Percentiles rank a stretch among this genome's conserved stretches.
These are phyloP conservation scores for Ascaphus truei DNA, from an alignment of 2,113 vertebrate species.

Conservation along the genomic window DNA sequence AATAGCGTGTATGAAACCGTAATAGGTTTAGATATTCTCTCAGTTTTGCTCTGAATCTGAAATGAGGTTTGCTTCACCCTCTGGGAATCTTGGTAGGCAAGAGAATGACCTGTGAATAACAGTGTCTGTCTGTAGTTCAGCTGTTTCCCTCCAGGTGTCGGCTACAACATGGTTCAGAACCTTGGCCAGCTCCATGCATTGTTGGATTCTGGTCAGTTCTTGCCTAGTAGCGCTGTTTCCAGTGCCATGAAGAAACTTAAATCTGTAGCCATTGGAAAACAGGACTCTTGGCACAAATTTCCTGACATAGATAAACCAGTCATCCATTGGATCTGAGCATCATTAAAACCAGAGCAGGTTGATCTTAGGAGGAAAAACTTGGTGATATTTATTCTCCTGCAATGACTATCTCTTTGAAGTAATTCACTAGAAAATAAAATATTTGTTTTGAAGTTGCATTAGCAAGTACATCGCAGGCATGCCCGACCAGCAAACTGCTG, in stretches of 20 bases:
- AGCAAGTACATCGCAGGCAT: conserved; percentile 3
- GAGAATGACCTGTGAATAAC: too few species aligned
- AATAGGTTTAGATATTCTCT: too few species aligned
- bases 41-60: too few species aligned
- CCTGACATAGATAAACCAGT: background rate
- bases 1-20: too few species aligned
- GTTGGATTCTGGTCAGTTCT: too few species aligned
- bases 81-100: too few species aligned
- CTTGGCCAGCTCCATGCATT: background rate
- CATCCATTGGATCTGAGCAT: too few species aligned
- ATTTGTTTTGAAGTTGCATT: conserved; percentile 8
- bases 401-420: background rate
- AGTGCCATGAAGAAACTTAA: background rate
- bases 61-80: too few species aligned
- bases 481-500: background rate
- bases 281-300: background rate
- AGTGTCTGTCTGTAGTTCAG: too few species aligned
- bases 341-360: background rate
- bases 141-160: too few species aligned
- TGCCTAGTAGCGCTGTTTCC: too few species aligned
- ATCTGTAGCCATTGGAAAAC: background rate
- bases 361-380: background rate
- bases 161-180: too few species aligned
- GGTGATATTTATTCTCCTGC: background rate
- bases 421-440: background rate